Base-by-base conservation (phyloP, 2,888 invertebrate genomes). In the Apotomis turbidana region DNA sequence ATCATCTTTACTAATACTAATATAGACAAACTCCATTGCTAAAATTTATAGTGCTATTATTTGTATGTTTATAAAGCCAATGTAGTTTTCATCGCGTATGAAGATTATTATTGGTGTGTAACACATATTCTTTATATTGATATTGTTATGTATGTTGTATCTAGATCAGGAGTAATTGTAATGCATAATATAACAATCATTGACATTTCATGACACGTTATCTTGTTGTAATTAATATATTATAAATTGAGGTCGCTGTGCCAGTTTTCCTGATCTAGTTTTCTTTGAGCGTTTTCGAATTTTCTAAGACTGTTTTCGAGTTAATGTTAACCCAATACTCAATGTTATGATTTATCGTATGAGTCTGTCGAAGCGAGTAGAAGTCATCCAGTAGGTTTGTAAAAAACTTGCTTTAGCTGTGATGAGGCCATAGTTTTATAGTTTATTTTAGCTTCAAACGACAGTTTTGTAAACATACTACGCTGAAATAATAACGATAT, bases 341-440 rank as follows among this genome's bases (percentile, higher is more conserved):
- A 64, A 13, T 57, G 61, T 63, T 72, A 66, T 68, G 69, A 59
- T 67, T 67, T 64, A 68, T 64, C 62, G 58, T 74, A 69, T 60
- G 66, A 69, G 68, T 55, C 68, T 69, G 73, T 41, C 41, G 41
- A 73, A 77, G 76, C 64, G 74, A 80, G 44, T 44, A 64, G 83
- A 81, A 76, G 80, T 87, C 91, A 90, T 91, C 91, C 88, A 88
- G 87, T 90, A 87, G 88, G 88, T 92, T 93, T 91, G 81, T 89
- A 84, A 85, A 84, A 91, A 92, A 89, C 90, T 90, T 87, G 74
- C 38, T 73, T 75, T 79, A 85, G 88, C 91, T 90, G 90, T 77
- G 92, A 92, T 91, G 91, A 89, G 88, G 89, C 88, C 85, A 83
- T 83, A 79, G 74, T 73, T 78, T 72, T 78, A 71, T 76, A 76